These are phyloP conservation scores for Falco rusticolus DNA, from an alignment of 2,797 vertebrate genomes.

Conservation along the genomic window DNA sequence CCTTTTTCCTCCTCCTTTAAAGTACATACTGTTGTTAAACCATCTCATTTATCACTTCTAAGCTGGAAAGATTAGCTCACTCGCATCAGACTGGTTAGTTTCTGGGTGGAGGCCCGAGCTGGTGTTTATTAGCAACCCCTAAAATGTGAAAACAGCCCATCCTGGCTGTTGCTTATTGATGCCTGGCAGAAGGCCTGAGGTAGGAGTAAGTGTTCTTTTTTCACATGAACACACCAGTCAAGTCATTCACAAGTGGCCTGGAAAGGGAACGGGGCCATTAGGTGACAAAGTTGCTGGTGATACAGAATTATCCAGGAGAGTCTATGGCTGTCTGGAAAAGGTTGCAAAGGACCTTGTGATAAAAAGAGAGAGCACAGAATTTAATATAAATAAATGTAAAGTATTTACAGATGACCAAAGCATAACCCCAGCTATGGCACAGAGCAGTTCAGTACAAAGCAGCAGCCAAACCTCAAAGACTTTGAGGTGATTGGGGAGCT, in stretches of 20 bases:
- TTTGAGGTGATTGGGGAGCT: neutral
- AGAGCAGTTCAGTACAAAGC: neutral
- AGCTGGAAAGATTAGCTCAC: neutral
- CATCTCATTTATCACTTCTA: neutral
- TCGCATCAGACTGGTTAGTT: neutral
- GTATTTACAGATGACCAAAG: neutral
- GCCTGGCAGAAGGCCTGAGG: neutral
- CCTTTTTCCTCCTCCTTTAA: neutral
- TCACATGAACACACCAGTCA: neutral
- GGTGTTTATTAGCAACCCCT: slow-evolving; percentile 24
- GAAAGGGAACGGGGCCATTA: neutral
- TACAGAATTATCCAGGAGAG: neutral
- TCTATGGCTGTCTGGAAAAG: neutral
- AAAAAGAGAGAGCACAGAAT: neutral
- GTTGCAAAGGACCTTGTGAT: neutral
- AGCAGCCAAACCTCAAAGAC: neutral
- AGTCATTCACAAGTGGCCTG: neutral
- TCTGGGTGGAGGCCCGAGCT: slow-evolving; percentile 36
- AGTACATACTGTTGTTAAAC: neutral
- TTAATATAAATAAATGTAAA: neutral
- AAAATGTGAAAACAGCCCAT: neutral
- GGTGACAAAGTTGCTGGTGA: neutral
- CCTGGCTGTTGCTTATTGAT: neutral
- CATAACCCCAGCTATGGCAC: neutral
- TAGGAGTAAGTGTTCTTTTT: neutral